These are phyloP conservation scores for Schizopygopsis malacanthus DNA, from an alignment of 2,797 vertebrate genomes.

Conservation along the genomic window DNA sequence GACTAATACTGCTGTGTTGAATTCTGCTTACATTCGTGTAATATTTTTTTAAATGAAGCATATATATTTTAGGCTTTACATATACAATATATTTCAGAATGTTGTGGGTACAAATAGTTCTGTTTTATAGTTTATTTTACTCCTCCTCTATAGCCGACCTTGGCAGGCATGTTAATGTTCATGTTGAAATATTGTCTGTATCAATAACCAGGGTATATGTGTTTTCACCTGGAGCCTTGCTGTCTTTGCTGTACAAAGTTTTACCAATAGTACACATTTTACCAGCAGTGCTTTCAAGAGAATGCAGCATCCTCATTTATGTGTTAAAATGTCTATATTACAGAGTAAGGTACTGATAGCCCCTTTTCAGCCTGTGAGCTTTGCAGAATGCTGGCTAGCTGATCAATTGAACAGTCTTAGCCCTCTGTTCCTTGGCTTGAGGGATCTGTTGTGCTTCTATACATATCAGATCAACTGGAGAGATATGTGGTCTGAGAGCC, in stretches of 20 bases:
- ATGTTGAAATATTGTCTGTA: neutral
- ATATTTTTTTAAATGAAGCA: neutral
- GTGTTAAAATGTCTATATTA: neutral
- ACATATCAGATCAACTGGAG: conserved; percentile 84
- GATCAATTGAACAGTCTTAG: conserved; percentile 89
- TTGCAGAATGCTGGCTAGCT: conserved; percentile 89
- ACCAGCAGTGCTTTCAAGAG: neutral
- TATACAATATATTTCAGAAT: neutral
- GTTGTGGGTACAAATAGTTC: neutral
- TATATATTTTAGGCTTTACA: neutral
- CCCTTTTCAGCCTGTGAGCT: conserved; percentile 86
- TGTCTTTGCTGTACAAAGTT: neutral
- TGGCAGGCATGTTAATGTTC: neutral
- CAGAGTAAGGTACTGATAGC: conserved; percentile 87
- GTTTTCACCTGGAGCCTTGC: neutral
- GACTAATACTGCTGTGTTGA: neutral
- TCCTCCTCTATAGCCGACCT: neutral
- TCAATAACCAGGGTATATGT: no score
- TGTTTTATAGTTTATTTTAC: neutral
- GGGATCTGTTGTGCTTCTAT: conserved; percentile 80
- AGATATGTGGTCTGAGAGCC: conserved; percentile 62
- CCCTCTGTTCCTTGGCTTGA: conserved; percentile 84
- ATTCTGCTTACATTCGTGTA: neutral
- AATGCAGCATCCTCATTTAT: neutral
- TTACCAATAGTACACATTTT: neutral